A percentile compares a stretch with the other conserved stretches of the same genome.
phyloP scores from a whole-genome alignment of 2,113 vertebrate species.

The Paedocypris sp. region DNA sequence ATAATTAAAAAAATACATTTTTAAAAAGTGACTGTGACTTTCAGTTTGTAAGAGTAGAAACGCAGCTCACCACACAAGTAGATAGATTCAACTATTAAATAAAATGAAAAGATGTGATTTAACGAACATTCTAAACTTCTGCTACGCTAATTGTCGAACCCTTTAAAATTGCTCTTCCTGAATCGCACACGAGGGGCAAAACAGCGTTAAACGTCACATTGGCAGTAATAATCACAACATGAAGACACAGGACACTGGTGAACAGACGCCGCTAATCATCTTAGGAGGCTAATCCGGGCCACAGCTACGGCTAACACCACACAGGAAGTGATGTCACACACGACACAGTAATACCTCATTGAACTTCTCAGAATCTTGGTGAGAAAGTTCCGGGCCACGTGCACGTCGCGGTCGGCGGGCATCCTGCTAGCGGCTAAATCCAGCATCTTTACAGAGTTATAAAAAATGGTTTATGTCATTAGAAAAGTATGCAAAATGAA shows the following conservation, averaged over 20 bases:
- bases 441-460: slow-evolving; percentile 56
- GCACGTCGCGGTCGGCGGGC: slow-evolving; percentile 67
- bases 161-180: slow-evolving; percentile 58
- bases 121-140: no score
- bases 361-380: slow-evolving; percentile 78
- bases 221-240: neutral
- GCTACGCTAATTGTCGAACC: slow-evolving; percentile 41
- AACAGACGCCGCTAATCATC: neutral
- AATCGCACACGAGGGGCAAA: slow-evolving; percentile 40
- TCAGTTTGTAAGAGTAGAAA: neutral
- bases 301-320: slow-evolving; percentile 10
- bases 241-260: neutral
- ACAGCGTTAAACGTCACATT: neutral
- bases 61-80: neutral
- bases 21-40: no score
- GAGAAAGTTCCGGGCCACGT: slow-evolving; percentile 71
- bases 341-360: slow-evolving; percentile 65
- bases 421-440: slow-evolving; percentile 65
- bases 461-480: neutral
- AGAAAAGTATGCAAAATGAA: neutral
- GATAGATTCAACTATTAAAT: no score
- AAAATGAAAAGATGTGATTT: neutral
- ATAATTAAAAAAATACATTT: neutral
- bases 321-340: neutral
- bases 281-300: neutral